These are phyloP conservation scores for Brachirus orientalis DNA, from an alignment of 2,113 vertebrate species.

Conservation along the genomic window DNA sequence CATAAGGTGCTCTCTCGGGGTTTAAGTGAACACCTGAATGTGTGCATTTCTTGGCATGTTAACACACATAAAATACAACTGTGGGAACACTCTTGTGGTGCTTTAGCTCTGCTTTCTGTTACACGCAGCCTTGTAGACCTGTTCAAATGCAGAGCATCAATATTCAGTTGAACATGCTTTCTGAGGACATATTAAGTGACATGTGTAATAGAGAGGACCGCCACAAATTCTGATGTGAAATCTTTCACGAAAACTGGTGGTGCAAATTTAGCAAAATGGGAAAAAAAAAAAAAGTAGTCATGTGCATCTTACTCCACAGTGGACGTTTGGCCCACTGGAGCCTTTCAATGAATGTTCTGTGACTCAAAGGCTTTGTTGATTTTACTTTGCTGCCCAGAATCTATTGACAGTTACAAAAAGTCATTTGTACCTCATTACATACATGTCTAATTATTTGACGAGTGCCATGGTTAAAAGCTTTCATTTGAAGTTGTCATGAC, in stretches of 20 bases:
- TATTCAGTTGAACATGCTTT: slow-evolving; percentile 69
- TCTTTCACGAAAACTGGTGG: slow-evolving; percentile 39
- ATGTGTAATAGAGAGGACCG: slow-evolving; percentile 57
- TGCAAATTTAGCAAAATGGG: slow-evolving; percentile 72
- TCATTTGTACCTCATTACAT: slow-evolving; percentile 39
- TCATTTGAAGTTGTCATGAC: slow-evolving; percentile 40
- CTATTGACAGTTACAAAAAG: slow-evolving; percentile 50
- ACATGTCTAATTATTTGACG: slow-evolving; percentile 36
- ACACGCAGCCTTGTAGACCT: slow-evolving; percentile 48
- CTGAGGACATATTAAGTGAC: slow-evolving; percentile 50
- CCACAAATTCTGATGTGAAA: slow-evolving; percentile 55
- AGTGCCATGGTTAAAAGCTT: slow-evolving; percentile 43
- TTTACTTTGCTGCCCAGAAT: slow-evolving; percentile 54
- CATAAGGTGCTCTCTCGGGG: slow-evolving; percentile 39
- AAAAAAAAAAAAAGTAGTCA: slow-evolving; percentile 37
- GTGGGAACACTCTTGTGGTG: slow-evolving; percentile 57
- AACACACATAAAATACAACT: slow-evolving; percentile 57
- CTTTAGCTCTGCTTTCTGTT: slow-evolving; percentile 51
- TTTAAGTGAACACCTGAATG: slow-evolving; percentile 37
- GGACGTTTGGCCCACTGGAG: slow-evolving; percentile 45
- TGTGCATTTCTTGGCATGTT: slow-evolving; percentile 51
- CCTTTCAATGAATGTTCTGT: slow-evolving; percentile 39
- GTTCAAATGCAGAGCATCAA: slow-evolving; percentile 52
- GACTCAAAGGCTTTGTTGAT: slow-evolving; percentile 46
- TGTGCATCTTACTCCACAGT: slow-evolving; percentile 47